These are phyloP conservation scores for Scolopax mira DNA, from an alignment of 2,113 vertebrate species.

Conservation along the genomic window DNA sequence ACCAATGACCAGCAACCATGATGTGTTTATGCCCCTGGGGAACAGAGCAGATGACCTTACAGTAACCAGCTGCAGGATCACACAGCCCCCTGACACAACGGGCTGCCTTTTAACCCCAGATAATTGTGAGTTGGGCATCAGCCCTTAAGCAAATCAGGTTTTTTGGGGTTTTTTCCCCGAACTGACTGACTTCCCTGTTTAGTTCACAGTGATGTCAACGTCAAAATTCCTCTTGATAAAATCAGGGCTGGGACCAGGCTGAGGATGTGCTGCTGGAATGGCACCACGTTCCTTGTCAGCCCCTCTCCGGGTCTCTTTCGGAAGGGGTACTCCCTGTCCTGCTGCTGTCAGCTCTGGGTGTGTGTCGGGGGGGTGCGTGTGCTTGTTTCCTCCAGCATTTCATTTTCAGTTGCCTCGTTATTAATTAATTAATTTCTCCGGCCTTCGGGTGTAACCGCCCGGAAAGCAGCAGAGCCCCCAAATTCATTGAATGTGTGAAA, in stretches of 20 bases:
- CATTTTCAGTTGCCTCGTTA: neutral
- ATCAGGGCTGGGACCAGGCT: neutral
- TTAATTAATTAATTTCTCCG: conserved; percentile 9
- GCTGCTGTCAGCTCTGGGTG: neutral
- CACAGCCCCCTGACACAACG: neutral
- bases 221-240: neutral
- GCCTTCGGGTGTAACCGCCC: conserved; percentile 60
- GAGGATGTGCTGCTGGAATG: neutral
- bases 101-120: neutral
- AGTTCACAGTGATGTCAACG: neutral
- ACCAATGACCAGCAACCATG: rapidly evolving
- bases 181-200: neutral
- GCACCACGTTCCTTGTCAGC: neutral
- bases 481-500: conserved; percentile 82
- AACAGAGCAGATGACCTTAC: neutral
- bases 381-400: neutral
- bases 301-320: neutral
- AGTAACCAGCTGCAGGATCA: neutral
- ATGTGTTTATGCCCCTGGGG: neutral
- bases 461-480: conserved; percentile 68
- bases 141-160: neutral
- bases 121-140: neutral
- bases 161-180: neutral
- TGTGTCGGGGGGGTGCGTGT: neutral
- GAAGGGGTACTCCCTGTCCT: conserved; percentile 8